Evolutionary conservation across 2,888 invertebrate genomes (phyloP).

Genomic region (Micropterix aruncella): DNA sequence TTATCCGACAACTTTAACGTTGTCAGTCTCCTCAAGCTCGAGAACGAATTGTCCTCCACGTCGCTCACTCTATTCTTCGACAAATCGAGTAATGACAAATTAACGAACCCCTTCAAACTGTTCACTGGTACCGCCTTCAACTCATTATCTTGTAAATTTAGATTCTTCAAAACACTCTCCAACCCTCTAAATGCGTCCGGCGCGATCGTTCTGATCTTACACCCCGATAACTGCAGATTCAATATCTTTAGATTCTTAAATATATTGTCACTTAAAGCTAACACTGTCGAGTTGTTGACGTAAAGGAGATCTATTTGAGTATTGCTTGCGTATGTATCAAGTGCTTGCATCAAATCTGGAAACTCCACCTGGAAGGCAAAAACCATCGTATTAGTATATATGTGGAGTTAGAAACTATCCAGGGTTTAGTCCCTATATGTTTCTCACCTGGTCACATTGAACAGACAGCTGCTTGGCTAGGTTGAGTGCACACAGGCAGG

Average conservation of each 20-base stretch:
- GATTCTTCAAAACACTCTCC: conserved; percentile 63
- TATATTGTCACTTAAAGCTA: conserved; percentile 48
- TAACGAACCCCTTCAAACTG: conserved; percentile 51
- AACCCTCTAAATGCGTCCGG: conserved; percentile 71
- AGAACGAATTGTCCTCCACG: conserved; percentile 65
- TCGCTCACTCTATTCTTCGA: conserved; percentile 65
- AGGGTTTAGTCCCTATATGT: too few species aligned
- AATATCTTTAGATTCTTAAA: conserved; percentile 58
- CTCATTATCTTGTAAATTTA: conserved; percentile 77
- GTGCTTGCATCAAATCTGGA: conserved; percentile 53
- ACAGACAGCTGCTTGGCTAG: conserved; percentile 73
- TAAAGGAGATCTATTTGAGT: conserved; percentile 71
- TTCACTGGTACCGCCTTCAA: conserved; percentile 63
- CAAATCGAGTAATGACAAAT: conserved; percentile 67
- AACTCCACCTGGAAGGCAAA: conserved; percentile 51
- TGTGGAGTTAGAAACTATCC: too few species aligned
- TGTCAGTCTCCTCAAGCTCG: conserved; percentile 53
- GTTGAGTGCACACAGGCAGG: conserved; percentile 81
- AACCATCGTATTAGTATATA: neutral
- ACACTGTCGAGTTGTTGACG: conserved; percentile 75
- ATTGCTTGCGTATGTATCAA: conserved; percentile 52
- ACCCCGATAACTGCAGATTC: conserved; percentile 75
- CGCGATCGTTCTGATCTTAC: conserved; percentile 56
- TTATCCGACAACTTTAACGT: conserved; percentile 81
- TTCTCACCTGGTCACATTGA: conserved; percentile 76